phyloP scores from a whole-genome alignment of 1,140 invertebrate species.

The Hypothenemus hampei region DNA sequence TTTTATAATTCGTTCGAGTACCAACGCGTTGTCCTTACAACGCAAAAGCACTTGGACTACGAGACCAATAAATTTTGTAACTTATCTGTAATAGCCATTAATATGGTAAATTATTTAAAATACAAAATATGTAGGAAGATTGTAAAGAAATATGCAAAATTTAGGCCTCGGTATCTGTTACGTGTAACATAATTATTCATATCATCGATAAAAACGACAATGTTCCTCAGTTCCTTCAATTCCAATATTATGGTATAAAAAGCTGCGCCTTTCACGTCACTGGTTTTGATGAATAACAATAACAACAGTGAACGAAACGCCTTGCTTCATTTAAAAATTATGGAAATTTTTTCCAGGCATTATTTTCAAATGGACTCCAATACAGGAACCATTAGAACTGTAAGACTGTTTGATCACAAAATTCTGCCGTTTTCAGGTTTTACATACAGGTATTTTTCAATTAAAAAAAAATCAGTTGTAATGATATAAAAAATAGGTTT shows the following conservation, averaged over 20 bases:
- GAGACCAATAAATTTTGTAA: slow-evolving; percentile 75
- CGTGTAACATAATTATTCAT: slow-evolving; percentile 66
- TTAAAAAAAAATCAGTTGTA: no score
- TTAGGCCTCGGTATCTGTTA: slow-evolving; percentile 64
- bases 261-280: slow-evolving; percentile 61
- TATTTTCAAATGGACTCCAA: slow-evolving; percentile 84
- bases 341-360: slow-evolving; percentile 65
- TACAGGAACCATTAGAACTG: slow-evolving; percentile 80
- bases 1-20: slow-evolving; percentile 80
- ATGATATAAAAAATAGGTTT: no score
- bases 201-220: slow-evolving; percentile 83
- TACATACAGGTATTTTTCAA: slow-evolving; percentile 44
- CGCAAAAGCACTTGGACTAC: slow-evolving; percentile 71
- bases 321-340: slow-evolving; percentile 77
- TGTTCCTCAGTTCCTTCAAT: slow-evolving; percentile 68
- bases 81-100: slow-evolving; percentile 75
- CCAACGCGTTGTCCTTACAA: slow-evolving; percentile 74
- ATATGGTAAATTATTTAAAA: slow-evolving; percentile 84
- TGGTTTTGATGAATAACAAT: slow-evolving; percentile 63
- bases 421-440: slow-evolving; percentile 48
- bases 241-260: slow-evolving; percentile 66
- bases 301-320: slow-evolving; percentile 78
- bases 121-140: no score
- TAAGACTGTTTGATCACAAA: slow-evolving; percentile 78
- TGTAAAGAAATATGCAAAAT: no score